phyloP scores from a whole-genome alignment of 1,140 invertebrate species.

The Drosophila elegans region DNA sequence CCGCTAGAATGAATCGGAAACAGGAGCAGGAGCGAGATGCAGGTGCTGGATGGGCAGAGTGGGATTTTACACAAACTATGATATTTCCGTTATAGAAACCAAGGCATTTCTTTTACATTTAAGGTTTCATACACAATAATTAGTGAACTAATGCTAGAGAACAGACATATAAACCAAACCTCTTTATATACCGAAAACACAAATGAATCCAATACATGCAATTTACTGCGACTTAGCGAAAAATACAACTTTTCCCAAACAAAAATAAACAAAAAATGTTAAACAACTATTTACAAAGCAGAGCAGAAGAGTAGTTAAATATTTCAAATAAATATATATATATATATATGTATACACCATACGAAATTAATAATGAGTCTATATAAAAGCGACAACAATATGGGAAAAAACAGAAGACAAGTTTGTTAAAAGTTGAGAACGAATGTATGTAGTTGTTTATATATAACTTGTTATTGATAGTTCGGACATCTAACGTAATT shows the following conservation, averaged over 20 bases:
- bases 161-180: conserved; percentile 60
- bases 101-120: conserved; percentile 79
- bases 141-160: conserved; percentile 79
- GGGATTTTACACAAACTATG: conserved; percentile 59
- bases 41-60: conserved; percentile 15
- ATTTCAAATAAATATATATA: conserved; percentile 68
- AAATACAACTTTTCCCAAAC: conserved; percentile 44
- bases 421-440: conserved; percentile 70
- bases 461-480: conserved; percentile 77
- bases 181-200: conserved; percentile 65
- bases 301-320: conserved; percentile 73
- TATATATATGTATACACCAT: conserved; percentile 55
- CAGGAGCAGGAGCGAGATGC: not conserved
- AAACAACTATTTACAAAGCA: conserved; percentile 78
- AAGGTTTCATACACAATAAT: conserved; percentile 83
- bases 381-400: conserved; percentile 64
- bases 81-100: conserved; percentile 78
- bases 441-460: conserved; percentile 58
- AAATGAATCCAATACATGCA: conserved; percentile 48
- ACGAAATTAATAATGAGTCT: conserved; percentile 49
- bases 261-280: conserved; percentile 57
- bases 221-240: conserved; percentile 33
- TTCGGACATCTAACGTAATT: conserved; percentile 52
- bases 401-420: conserved; percentile 41
- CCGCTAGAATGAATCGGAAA: conserved; percentile 2